Evolutionary conservation across 2,888 invertebrate genomes (phyloP).

Genomic region (Enchytraeus crypticus): DNA sequence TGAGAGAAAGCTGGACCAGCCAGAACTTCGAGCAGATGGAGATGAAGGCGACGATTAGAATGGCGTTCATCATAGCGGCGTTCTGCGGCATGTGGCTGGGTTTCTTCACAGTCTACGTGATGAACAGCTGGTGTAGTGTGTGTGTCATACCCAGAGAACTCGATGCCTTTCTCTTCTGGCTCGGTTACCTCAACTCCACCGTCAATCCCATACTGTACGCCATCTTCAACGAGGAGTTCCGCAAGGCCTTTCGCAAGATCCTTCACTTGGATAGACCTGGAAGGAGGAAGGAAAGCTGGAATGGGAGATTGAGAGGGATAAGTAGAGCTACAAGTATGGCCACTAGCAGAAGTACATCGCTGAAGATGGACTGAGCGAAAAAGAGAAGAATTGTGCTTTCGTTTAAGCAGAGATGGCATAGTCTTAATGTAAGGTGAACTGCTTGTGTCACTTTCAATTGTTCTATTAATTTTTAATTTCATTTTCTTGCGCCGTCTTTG

Average conservation of each 20-base stretch:
- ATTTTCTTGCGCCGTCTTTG: too few species aligned
- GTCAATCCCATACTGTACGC: conserved; percentile 48
- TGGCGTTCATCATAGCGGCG: conserved; percentile 48
- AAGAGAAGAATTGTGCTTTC: too few species aligned
- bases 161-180: conserved; percentile 46
- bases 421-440: too few species aligned
- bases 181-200: conserved; percentile 47
- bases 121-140: conserved; percentile 35
- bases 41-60: conserved; percentile 46
- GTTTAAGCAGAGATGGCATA: too few species aligned
- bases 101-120: conserved; percentile 47
- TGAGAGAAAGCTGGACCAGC: conserved; percentile 1
- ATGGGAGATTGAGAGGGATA: too few species aligned
- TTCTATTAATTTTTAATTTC: too few species aligned
- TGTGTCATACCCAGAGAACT: conserved; percentile 35
- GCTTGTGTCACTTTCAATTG: too few species aligned
- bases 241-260: conserved; percentile 41
- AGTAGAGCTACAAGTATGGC: too few species aligned
- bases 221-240: conserved; percentile 47
- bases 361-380: too few species aligned
- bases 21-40: conserved; percentile 37
- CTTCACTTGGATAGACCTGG: conserved; percentile 12
- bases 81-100: conserved; percentile 49
- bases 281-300: neutral
- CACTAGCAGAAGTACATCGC: too few species aligned